These are phyloP conservation scores for Condylura cristata DNA, from an alignment of 2,113 vertebrate species.

Conservation along the genomic window DNA sequence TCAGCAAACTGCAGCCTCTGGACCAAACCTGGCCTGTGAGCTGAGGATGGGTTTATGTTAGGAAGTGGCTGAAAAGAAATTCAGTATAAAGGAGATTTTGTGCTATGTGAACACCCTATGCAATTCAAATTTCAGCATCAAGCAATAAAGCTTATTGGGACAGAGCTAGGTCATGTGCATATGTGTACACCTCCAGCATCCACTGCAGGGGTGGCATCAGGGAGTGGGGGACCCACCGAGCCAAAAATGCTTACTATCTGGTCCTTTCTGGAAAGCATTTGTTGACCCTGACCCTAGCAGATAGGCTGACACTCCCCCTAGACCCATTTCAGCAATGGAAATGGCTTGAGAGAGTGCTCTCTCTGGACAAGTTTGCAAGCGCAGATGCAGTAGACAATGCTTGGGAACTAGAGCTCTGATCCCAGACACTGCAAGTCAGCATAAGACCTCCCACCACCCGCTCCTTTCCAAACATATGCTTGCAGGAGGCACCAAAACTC, in stretches of 20 bases:
- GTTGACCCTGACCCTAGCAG: background rate
- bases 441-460: rapidly evolving
- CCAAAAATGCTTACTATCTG: background rate
- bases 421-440: background rate
- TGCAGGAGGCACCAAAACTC: background rate
- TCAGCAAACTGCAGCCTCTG: rapidly evolving
- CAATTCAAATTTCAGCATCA: background rate
- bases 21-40: background rate
- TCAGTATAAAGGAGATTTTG: background rate
- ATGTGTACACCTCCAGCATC: no score
- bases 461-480: rapidly evolving
- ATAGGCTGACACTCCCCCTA: background rate
- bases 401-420: background rate
- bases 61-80: background rate
- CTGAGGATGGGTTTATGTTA: background rate
- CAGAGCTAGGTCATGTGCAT: background rate
- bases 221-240: rapidly evolving
- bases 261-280: background rate
- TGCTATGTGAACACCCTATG: background rate
- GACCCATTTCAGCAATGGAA: background rate
- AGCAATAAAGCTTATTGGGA: background rate
- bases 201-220: no score
- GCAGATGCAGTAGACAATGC: rapidly evolving
- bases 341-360: background rate
- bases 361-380: background rate